Base-by-base conservation (phyloP, 2,797 vertebrate species). In the Anguilla obscura region DNA sequence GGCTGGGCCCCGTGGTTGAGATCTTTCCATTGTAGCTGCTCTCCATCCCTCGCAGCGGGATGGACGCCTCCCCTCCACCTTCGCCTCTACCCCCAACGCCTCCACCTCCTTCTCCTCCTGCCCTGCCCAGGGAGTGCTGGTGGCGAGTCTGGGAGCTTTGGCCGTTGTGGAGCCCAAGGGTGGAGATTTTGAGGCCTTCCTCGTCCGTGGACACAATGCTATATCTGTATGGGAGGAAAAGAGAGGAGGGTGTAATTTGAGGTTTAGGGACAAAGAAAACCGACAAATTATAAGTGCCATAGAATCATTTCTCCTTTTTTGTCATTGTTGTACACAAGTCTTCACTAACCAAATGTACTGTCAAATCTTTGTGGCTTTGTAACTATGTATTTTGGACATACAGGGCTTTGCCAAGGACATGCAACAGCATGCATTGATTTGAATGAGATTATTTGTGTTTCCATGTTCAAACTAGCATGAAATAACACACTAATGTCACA, bases 161-260 rank as follows among this genome's bases (percentile, higher is more conserved):
- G 87, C 95, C 95, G 52, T 98, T 98, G 93, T 97, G 95, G 2
- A 98, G 97, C 63, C 96, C 96, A 95, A 98, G 95, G 92, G 95
- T 97, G 92, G 97, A 97, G 95, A 99, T 95, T 93, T 96, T 98
- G 90, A 97, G 94, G 92, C 96, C 95, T 94, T 98, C 97, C 95
- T 98, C 98, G 91, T 98, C 97, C 0, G 97, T 97, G 71, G 97
- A 97, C 92, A 98, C 98, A 0, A 98, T 97, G 96, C 97, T 98
- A 94, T 98, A 98, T 92, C 97, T 96, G 54, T 76, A 18, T 27
- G 7, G 10, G 56, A 40, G 27, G 56, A n/a, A n/a, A 66, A 18
- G 14, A 85, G 8, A 24, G 33, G 33, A 40, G 56, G 33, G 5
- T 8, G 7, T 5, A 18, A 4, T 30, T 24, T 58, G n/a, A 82